Percentiles rank a stretch among this genome's conserved stretches.
Conservation (phyloP, 2,888 invertebrate species). For the Cybosia mesomella region DNA sequence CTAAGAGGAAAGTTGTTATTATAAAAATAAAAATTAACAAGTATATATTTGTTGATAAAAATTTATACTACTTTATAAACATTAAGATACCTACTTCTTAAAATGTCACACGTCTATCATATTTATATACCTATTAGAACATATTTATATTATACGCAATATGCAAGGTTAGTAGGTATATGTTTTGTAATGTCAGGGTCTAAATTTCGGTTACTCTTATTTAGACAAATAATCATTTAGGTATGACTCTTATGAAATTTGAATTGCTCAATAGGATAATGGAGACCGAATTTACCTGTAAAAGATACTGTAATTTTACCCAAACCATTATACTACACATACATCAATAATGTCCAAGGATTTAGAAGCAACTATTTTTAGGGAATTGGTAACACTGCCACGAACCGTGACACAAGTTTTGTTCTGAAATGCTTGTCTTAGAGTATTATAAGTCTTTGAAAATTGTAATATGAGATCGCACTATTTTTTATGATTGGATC, state of each 20-base stretch:
- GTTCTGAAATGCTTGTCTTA: background rate
- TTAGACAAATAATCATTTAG: background rate
- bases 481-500: background rate
- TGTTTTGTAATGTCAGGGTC: conserved; percentile 42
- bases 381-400: background rate
- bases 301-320: conserved; percentile 27
- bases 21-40: conserved; percentile 4
- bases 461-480: background rate
- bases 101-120: conserved; percentile 7
- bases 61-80: conserved; percentile 35
- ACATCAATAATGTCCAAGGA: background rate
- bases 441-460: background rate
- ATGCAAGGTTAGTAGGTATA: conserved; percentile 43
- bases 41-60: conserved; percentile 38
- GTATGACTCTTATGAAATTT: conserved; percentile 16
- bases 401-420: background rate
- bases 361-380: too few relatives aligned
- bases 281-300: conserved; percentile 30
- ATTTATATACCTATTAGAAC: conserved; percentile 10
- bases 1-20: background rate
- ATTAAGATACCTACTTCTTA: conserved; percentile 22
- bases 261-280: conserved; percentile 42
- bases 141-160: conserved; percentile 4
- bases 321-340: background rate
- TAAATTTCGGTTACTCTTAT: conserved; percentile 19